Percentiles rank a stretch among this genome's conserved stretches.
These are phyloP conservation scores for Neuroscelio doddi DNA, from an alignment of 2,888 invertebrate genomes.

Conservation along the genomic window DNA sequence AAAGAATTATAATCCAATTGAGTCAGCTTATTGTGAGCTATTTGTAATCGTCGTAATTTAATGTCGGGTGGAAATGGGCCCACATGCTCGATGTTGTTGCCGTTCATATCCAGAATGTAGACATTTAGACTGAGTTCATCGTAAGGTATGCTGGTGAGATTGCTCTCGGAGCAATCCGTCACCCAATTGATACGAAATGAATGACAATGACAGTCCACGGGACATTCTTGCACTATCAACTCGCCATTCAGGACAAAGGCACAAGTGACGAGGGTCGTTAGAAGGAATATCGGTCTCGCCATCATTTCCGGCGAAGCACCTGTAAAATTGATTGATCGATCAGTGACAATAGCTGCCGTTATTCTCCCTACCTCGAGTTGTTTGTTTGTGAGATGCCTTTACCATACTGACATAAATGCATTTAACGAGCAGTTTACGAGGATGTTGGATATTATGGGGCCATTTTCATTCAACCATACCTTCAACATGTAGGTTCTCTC, in stretches of 20 bases:
- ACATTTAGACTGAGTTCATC: conserved; percentile 81
- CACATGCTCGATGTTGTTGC: conserved; percentile 77
- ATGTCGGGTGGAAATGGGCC: conserved; percentile 79
- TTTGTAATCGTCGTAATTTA: conserved; percentile 80
- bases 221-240: conserved; percentile 80
- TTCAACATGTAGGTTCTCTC: conserved; percentile 14
- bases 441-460: conserved; percentile 35
- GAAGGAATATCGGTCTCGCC: conserved; percentile 43
- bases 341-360: conserved; percentile 25
- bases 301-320: conserved; percentile 46
- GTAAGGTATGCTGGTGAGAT: conserved; percentile 80
- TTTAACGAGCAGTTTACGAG: conserved; percentile 42
- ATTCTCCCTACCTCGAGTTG: background rate
- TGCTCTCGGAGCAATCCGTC: conserved; percentile 83
- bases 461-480: conserved; percentile 31
- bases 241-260: conserved; percentile 75
- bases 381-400: conserved; percentile 20
- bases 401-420: conserved; percentile 20
- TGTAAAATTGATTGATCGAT: conserved; percentile 47
- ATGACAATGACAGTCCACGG: conserved; percentile 83
- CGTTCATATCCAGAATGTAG: conserved; percentile 81
- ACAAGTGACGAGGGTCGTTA: conserved; percentile 47
- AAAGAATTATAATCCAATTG: conserved; percentile 78
- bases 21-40: conserved; percentile 79
- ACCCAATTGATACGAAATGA: conserved; percentile 85